phyloP scores from a whole-genome alignment of 2,888 invertebrate genomes.

The Callyntrura guangdongensis region DNA sequence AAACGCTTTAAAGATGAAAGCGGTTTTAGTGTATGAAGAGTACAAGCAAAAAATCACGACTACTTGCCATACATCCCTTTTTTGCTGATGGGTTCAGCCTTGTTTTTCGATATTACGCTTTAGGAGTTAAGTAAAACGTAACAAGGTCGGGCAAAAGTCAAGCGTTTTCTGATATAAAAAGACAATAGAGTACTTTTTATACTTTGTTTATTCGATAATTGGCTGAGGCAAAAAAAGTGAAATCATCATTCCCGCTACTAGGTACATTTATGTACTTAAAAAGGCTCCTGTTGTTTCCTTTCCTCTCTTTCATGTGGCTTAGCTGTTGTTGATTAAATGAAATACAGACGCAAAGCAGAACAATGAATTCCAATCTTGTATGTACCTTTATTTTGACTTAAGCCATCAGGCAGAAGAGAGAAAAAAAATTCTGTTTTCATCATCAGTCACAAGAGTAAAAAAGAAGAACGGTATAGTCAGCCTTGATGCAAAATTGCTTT shows the following conservation, averaged over 20 bases:
- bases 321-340: not conserved
- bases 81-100: not conserved
- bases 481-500: constrained; percentile 49
- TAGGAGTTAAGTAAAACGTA: not conserved
- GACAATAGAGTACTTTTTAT: constrained; percentile 19
- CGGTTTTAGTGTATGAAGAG: not conserved
- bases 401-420: constrained; percentile 28
- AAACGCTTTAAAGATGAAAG: constrained; percentile 49
- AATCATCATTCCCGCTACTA: not conserved
- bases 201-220: constrained; percentile 60
- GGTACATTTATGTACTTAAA: not conserved
- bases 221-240: constrained; percentile 38
- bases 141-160: constrained; percentile 11
- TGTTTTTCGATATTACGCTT: not conserved
- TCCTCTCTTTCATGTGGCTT: not conserved
- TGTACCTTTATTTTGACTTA: not conserved
- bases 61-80: not conserved
- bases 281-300: constrained; percentile 21
- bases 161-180: not conserved
- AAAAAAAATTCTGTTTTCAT: constrained; percentile 35
- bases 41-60: constrained; percentile 27
- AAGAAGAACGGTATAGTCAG: not conserved
- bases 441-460: constrained; percentile 28
- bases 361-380: constrained; percentile 37
- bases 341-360: not conserved